These are phyloP conservation scores for Machimus rusticus DNA, from an alignment of 2,888 invertebrate genomes.

Conservation along the genomic window DNA sequence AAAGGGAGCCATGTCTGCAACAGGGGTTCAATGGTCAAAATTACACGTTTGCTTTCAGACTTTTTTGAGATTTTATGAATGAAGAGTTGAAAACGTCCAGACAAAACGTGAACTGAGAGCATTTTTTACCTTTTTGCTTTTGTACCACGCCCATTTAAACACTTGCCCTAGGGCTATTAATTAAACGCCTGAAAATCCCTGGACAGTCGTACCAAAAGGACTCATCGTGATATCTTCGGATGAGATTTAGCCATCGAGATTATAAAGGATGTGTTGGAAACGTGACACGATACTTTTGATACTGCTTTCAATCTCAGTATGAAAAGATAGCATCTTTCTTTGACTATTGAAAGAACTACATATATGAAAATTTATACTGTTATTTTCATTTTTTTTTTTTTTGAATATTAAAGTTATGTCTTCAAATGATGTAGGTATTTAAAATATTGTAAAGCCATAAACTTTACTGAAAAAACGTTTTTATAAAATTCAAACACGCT, in stretches of 20 bases:
- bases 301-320: neutral
- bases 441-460: no score
- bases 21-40: constrained; percentile 16
- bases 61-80: constrained; percentile 29
- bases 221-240: neutral
- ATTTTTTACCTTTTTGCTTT: constrained; percentile 16
- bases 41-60: constrained; percentile 29
- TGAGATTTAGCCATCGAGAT: neutral
- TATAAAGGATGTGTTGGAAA: neutral
- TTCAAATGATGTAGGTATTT: no score
- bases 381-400: no score
- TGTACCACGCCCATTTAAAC: constrained; percentile 12
- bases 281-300: neutral
- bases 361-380: neutral
- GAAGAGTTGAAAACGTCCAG: constrained; percentile 33
- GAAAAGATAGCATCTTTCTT: neutral
- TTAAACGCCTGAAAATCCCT: constrained; percentile 35
- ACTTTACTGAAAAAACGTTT: no score
- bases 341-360: neutral
- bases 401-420: no score
- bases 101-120: constrained; percentile 31
- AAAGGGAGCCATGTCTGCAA: neutral
- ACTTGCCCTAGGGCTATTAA: constrained; percentile 22
- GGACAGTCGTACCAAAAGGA: constrained; percentile 15
- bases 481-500: no score